These are phyloP conservation scores for Hippocampus zosterae DNA, from an alignment of 2,113 vertebrate genomes.

Conservation along the genomic window DNA sequence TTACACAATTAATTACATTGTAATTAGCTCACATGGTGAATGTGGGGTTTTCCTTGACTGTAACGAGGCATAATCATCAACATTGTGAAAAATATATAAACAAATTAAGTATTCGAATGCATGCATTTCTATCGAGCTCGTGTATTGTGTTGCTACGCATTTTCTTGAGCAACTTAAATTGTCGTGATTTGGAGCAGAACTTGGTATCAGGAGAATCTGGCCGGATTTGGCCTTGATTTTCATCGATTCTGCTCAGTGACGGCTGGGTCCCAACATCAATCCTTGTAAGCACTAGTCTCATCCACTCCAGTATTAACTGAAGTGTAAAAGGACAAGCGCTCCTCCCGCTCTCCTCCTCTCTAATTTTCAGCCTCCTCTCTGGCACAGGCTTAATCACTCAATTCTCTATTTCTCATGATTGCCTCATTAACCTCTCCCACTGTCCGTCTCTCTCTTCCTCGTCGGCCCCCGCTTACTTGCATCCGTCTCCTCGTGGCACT, in stretches of 20 bases:
- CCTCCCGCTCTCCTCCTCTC: conserved; percentile 62
- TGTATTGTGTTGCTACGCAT: not conserved
- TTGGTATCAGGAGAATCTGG: conserved; percentile 22
- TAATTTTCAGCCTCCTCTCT: conserved; percentile 50
- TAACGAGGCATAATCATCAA: too few species aligned
- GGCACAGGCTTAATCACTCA: conserved; percentile 55
- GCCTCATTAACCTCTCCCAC: conserved; percentile 67
- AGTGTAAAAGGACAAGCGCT: conserved; percentile 66
- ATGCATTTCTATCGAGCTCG: not conserved
- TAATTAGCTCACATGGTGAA: not conserved
- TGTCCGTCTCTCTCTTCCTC: conserved; percentile 28
- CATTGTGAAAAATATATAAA: not conserved
- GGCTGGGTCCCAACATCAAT: conserved; percentile 18
- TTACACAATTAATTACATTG: too few species aligned
- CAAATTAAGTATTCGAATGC: not conserved
- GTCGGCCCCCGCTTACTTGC: conserved; percentile 5
- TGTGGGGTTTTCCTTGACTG: too few species aligned
- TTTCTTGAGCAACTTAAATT: not conserved
- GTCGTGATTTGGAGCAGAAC: conserved; percentile 24
- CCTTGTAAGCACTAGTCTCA: conserved; percentile 51
- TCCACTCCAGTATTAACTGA: conserved; percentile 65
- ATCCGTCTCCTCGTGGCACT: conserved; percentile 8
- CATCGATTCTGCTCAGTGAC: conserved; percentile 4
- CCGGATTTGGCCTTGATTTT: conserved; percentile 21
- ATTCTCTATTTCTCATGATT: conserved; percentile 59